Conservation (phyloP, 2,113 vertebrate species). For the Hirundichthys speculiger region DNA sequence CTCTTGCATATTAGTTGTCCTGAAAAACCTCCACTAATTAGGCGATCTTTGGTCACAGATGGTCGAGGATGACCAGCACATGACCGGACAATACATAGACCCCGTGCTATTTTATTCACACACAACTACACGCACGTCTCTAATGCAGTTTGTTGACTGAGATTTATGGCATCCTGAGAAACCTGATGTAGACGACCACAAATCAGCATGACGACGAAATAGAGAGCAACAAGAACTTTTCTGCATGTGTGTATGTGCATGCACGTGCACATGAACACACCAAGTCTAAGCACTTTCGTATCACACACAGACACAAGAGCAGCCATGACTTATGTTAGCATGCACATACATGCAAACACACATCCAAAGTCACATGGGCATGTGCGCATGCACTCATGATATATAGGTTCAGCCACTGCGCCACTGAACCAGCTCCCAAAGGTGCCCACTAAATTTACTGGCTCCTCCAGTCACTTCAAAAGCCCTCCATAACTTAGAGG, state of each 20-base stretch:
- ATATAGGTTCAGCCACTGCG: conserved; percentile 75
- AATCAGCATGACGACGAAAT: conserved; percentile 91
- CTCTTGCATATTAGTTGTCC: neutral
- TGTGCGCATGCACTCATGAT: conserved; percentile 59
- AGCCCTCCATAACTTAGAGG: conserved; percentile 88
- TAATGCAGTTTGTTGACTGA: conserved; percentile 69
- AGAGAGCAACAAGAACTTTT: conserved; percentile 72
- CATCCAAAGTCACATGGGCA: conserved; percentile 20
- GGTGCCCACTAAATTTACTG: conserved; percentile 96
- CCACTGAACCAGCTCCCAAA: conserved; percentile 84
- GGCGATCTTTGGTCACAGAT: conserved; percentile 10
- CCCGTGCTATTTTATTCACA: conserved; percentile 30
- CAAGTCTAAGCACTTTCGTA: conserved; percentile 45
- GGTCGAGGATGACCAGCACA: conserved; percentile 24
- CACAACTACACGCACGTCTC: conserved; percentile 29
- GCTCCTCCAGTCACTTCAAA: conserved; percentile 92
- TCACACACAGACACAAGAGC: conserved; percentile 33
- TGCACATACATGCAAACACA: conserved; percentile 25
- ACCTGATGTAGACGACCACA: conserved; percentile 86
- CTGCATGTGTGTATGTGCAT: conserved; percentile 3
- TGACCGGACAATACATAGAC: conserved; percentile 7
- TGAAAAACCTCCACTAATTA: neutral
- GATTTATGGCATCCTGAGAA: conserved; percentile 91
- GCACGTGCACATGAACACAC: conserved; percentile 9
- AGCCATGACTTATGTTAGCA: conserved; percentile 15